A percentile compares a stretch with the other conserved stretches of the same genome.
Conservation (phyloP, 2,113 vertebrate genomes). For the Pelecanus crispus region DNA sequence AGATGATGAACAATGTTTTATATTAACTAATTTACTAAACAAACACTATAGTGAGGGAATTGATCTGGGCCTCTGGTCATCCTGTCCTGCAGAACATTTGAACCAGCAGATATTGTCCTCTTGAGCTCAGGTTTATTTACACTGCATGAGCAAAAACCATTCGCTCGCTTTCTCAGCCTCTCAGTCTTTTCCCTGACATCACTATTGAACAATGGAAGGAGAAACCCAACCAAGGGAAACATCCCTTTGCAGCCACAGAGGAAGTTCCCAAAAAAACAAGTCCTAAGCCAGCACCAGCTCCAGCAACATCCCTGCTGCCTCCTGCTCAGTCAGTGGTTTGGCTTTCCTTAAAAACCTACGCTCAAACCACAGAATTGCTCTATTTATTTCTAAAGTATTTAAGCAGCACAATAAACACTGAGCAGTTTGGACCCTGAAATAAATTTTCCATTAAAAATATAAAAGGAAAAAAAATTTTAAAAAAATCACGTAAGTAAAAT, state of each 20-base stretch:
- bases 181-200: background rate
- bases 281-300: background rate
- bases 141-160: background rate
- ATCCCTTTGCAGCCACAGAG: background rate
- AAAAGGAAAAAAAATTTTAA: background rate
- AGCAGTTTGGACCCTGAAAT: background rate
- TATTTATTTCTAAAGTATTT: background rate
- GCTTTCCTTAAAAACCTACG: background rate
- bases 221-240: background rate
- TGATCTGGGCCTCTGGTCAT: background rate
- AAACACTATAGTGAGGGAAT: background rate
- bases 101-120: background rate
- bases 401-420: background rate
- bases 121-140: background rate
- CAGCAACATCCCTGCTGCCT: background rate
- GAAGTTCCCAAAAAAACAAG: background rate
- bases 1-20: background rate
- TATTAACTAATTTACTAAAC: background rate
- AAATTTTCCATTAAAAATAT: background rate
- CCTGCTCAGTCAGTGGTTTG: background rate
- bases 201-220: fast-evolving
- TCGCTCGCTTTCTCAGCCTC: fast-evolving
- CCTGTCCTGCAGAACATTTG: background rate
- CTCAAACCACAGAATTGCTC: background rate
- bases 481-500: background rate